Evolutionary conservation across 2,888 invertebrate species (phyloP), one percentile per base, ranked within the genome.

Genomic region (Mythimna albipuncta): DNA sequence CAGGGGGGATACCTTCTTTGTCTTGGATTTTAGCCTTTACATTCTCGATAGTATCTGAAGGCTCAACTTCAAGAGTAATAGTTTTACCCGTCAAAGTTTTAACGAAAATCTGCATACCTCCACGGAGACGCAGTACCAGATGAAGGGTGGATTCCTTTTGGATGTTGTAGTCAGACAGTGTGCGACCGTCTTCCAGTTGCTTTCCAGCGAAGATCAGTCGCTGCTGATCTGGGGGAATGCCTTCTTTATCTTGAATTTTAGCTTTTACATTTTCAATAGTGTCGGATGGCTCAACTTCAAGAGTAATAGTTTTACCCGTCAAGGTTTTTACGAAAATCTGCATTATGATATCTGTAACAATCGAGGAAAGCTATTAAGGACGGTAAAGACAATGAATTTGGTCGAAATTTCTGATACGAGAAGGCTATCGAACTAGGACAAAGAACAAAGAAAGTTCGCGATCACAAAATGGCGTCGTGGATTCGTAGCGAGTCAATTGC

Each of bases 401-500:
- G 79, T 83, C 70, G 59, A 64, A 72, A 73, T 65, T 72, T 72
- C 44, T 72, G 64, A 70, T 74, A 67, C 11, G 62, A 75, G 67
- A 72, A 71, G 61, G 79, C 75, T 79, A 78, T 69, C 74, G 80
- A 87, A 83, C 81, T 83, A 74, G 59, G 83, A 88, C 85, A 88
- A 89, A 89, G 92, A 93, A 94, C 93, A 94, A 94, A 94, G 94
- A 93, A 93, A 90, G 84, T 90, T 93, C 92, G 90, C 87, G 91
- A 90, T 83, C 89, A 94, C 94, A 95, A 95, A 94, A 95, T 95
- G 95, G 95, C 95, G 95, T 92, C 94, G 75, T 38, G 9, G 44
- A 65, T 44, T 32, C 59, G 64, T 19, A 13, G 9, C 0, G 6
- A n/a, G 32, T 5, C 21, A 69, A 52, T 38, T 57, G 70, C 66